Evolutionary conservation across 2,888 invertebrate genomes (phyloP), one percentile per base, ranked within the genome.

Genomic region (Rhamnusium bicolor): DNA sequence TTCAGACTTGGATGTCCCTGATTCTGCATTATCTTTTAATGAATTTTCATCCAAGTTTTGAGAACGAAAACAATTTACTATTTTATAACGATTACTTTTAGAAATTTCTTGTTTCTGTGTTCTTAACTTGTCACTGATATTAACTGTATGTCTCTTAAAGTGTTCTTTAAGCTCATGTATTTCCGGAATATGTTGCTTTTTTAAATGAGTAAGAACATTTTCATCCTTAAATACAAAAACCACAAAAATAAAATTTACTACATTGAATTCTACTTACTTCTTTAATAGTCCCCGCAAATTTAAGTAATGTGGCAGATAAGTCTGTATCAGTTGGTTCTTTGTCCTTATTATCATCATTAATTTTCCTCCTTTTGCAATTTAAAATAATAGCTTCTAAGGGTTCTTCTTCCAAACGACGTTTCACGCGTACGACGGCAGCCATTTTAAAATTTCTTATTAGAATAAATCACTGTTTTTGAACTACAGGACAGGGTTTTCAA

Each of bases 261-360:
- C 1, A n/a, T 24, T n/a, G 46, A 66, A 29, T 49, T 56, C 29
- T 69, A 49, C 72, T 90, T 70, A 81, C 81, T 67, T 81, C 75
- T 70, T 91, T 89, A n/a, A 94, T 90, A 19, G 94, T 95, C 72
- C 93, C 94, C 53, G 93, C 92, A 82, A 94, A 94, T 82, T 93
- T 93, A 10, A 94, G 90, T 46, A 94, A 87, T 0, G 94, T 91
- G 0, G 92, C 69, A n/a, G 76, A 91, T 6, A 90, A 87, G 77
- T 90, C 88, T 71, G 90, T 89, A 70, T 86, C 85, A 3, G 32
- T 16, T 7, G n/a, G 47, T 63, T 29, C 29, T 6, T 19, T 16
- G 3, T 73, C 69, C 27, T 80, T 21, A 6, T 78, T 71, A 69
- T 89, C 88, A 40, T 85, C 83, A 58, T 91, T 90, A 2, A 90